These are phyloP conservation scores for Athripsodes cinereus DNA, from an alignment of 2,888 invertebrate species.

Conservation along the genomic window DNA sequence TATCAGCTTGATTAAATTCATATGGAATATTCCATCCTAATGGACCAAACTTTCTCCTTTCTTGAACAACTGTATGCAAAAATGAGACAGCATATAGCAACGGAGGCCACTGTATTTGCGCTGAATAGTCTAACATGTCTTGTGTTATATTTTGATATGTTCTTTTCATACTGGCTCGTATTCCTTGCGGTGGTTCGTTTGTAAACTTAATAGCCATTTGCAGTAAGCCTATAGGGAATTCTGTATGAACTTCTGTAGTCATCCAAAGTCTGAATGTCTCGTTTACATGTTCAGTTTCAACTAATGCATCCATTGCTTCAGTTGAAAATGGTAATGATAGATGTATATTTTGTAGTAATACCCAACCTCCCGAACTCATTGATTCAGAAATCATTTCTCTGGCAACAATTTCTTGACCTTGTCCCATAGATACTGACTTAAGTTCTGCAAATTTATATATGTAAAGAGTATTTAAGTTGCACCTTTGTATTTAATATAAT, in stretches of 20 bases:
- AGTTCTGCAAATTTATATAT: conserved; percentile 47
- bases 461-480: not conserved
- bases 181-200: conserved; percentile 95
- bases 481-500: not conserved
- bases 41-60: conserved; percentile 91
- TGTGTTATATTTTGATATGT: conserved; percentile 87
- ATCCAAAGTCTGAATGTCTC: conserved; percentile 87
- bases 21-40: conserved; percentile 97
- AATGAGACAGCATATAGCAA: conserved; percentile 91
- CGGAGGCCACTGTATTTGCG: conserved; percentile 89
- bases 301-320: conserved; percentile 84
- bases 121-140: conserved; percentile 88
- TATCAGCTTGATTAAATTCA: conserved; percentile 96
- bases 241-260: conserved; percentile 88
- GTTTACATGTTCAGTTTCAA: conserved; percentile 78
- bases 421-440: conserved; percentile 93
- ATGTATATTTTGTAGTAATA: conserved; percentile 92
- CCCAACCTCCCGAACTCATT: conserved; percentile 84
- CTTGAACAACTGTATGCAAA: conserved; percentile 91
- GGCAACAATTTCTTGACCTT: conserved; percentile 88
- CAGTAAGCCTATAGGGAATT: conserved; percentile 82
- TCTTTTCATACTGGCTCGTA: conserved; percentile 86
- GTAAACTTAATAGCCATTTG: conserved; percentile 97
- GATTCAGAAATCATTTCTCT: conserved; percentile 75
- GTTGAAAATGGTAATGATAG: conserved; percentile 91